A percentile compares a stretch with the other conserved stretches of the same genome.
Conservation (phyloP, 2,888 invertebrate genomes). For the Campoplex capitator region DNA sequence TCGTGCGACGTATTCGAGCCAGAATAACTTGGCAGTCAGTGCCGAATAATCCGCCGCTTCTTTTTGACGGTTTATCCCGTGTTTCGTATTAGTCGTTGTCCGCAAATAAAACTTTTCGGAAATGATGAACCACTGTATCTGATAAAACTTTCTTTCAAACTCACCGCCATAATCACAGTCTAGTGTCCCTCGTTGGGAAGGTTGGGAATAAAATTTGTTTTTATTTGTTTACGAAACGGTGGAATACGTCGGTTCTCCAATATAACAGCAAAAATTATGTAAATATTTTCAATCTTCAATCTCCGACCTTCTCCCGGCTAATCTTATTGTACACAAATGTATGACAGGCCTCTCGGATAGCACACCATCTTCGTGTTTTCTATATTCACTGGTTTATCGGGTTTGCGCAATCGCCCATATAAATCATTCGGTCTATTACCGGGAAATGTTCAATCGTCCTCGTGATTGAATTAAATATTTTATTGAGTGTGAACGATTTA, state of each 20-base stretch:
- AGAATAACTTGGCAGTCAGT: neutral
- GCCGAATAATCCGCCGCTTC: neutral
- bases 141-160: neutral
- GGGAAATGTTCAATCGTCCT: neutral
- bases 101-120: neutral
- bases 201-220: neutral
- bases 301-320: neutral
- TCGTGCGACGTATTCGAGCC: conserved; percentile 3
- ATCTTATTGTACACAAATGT: neutral
- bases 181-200: too few species aligned
- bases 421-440: neutral
- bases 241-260: neutral
- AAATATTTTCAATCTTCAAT: conserved; percentile 34
- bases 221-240: neutral
- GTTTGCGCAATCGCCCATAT: neutral
- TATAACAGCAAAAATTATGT: conserved; percentile 41
- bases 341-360: neutral
- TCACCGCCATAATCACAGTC: neutral
- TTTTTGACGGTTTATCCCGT: neutral
- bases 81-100: neutral
- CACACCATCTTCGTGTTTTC: neutral
- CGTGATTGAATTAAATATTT: neutral
- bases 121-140: neutral
- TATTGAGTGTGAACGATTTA: neutral
- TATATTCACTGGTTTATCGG: neutral